These are phyloP conservation scores for Euura lappo DNA, from an alignment of 1,140 invertebrate species.

Conservation along the genomic window DNA sequence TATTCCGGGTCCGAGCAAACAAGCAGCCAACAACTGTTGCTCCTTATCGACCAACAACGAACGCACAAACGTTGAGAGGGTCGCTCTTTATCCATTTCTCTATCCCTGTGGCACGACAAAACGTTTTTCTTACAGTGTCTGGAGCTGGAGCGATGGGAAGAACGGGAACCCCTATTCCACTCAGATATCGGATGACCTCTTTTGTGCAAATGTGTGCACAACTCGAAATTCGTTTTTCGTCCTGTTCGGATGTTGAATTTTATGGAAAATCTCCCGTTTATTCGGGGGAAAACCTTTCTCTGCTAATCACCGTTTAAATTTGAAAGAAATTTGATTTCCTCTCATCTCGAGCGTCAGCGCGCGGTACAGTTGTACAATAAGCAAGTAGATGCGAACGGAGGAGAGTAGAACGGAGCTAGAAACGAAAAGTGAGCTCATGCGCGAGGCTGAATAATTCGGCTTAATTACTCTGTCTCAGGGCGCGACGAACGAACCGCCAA, in stretches of 20 bases:
- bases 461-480: slow-evolving; percentile 3
- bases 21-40: slow-evolving; percentile 28
- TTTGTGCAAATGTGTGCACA: too few relatives aligned
- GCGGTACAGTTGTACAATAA: too few relatives aligned
- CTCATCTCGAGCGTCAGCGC: too few relatives aligned
- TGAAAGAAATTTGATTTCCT: too few relatives aligned
- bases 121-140: background rate
- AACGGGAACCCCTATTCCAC: background rate
- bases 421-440: background rate
- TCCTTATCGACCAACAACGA: slow-evolving; percentile 25
- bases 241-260: too few relatives aligned
- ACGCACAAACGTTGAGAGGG: slow-evolving; percentile 8
- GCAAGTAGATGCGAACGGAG: too few relatives aligned
- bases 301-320: too few relatives aligned
- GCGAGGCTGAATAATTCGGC: slow-evolving; percentile 2
- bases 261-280: too few relatives aligned
- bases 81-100: slow-evolving; percentile 10
- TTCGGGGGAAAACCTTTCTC: background rate
- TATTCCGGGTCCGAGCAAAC: slow-evolving; percentile 7
- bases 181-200: background rate
- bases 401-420: too few relatives aligned
- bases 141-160: too few relatives aligned
- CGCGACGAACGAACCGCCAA: background rate
- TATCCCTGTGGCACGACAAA: background rate
- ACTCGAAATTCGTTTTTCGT: too few relatives aligned